phyloP scores from a whole-genome alignment of 2,113 vertebrate species.

The Laticauda colubrina region DNA sequence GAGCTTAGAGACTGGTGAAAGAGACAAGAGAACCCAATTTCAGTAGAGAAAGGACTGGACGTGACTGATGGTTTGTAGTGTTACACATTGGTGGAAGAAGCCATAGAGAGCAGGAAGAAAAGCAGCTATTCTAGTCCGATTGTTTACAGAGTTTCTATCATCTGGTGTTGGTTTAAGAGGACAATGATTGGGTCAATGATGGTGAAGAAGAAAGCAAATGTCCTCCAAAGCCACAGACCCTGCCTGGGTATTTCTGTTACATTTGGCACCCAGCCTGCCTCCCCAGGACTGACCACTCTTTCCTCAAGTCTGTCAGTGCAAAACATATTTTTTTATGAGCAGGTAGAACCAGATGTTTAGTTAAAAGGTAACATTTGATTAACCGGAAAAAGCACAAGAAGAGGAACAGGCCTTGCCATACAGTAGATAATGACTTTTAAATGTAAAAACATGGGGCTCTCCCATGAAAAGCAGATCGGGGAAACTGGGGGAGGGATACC shows the following conservation, averaged over 20 bases:
- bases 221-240: neutral
- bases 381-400: neutral
- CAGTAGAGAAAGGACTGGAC: neutral
- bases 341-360: neutral
- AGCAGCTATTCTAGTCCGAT: neutral
- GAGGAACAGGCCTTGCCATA: slow-evolving; percentile 5
- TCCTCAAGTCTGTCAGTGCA: neutral
- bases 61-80: neutral
- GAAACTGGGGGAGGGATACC: neutral
- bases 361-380: neutral
- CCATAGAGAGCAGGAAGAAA: neutral
- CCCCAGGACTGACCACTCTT: neutral
- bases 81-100: too few relatives aligned
- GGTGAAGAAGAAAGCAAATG: neutral
- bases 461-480: neutral
- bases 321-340: neutral
- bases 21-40: neutral
- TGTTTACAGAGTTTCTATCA: neutral
- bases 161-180: neutral
- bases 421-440: neutral
- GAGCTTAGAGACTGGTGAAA: neutral
- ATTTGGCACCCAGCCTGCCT: neutral
- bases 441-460: neutral
- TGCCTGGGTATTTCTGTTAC: neutral
- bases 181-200: fast-evolving